Conservation (phyloP, 1,140 invertebrate species). For the Drosophila mauritiana region DNA sequence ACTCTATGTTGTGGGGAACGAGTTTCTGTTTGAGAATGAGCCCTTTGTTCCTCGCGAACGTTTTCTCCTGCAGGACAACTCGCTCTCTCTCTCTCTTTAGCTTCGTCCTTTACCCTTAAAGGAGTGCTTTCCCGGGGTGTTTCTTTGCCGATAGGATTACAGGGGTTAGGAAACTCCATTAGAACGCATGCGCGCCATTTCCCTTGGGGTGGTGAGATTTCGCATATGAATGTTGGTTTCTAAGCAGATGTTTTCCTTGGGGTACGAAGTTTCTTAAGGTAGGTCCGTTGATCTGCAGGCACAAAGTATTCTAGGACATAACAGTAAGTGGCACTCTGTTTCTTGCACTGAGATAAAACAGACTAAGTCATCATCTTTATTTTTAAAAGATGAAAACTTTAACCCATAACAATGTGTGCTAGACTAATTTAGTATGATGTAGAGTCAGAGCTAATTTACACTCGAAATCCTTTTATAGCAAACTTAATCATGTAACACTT, state of each 20-base stretch:
- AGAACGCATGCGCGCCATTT: conserved; percentile 25
- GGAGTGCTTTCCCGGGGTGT: conserved; percentile 19
- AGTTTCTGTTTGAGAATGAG: conserved; percentile 31
- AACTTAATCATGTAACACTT: no score
- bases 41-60: conserved; percentile 5
- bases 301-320: not conserved
- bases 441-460: no score
- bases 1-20: conserved; percentile 22
- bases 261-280: not conserved
- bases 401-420: no score
- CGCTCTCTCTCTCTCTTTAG: not conserved
- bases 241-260: conserved; percentile 18
- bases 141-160: not conserved
- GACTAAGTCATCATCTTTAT: no score
- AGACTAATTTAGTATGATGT: no score
- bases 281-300: not conserved
- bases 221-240: not conserved
- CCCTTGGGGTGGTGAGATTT: conserved; percentile 19
- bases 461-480: no score
- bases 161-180: conserved; percentile 20
- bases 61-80: conserved; percentile 7
- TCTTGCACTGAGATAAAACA: not conserved
- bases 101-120: not conserved
- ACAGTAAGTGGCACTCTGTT: not conserved
- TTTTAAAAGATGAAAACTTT: no score